These are phyloP conservation scores for Dermochelys coriacea DNA, from an alignment of 2,797 vertebrate species.

Conservation along the genomic window DNA sequence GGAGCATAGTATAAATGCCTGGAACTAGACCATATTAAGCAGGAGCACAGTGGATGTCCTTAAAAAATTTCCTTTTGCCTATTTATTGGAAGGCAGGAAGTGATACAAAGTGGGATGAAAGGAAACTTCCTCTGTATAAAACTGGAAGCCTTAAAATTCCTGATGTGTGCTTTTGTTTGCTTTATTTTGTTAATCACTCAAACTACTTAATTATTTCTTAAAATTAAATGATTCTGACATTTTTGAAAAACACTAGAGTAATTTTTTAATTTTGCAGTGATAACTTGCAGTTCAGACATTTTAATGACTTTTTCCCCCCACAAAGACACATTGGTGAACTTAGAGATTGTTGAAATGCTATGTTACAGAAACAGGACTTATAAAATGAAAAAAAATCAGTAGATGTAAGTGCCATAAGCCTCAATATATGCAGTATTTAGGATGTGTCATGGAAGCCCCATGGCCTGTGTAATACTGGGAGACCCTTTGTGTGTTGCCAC, in stretches of 20 bases:
- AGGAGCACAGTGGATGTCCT: neutral
- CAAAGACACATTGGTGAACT: neutral
- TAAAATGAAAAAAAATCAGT: slow-evolving; percentile 2
- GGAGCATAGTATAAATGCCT: too few relatives aligned
- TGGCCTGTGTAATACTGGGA: too few relatives aligned
- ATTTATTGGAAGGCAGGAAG: slow-evolving; percentile 73
- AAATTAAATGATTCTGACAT: slow-evolving; percentile 53
- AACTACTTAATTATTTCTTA: slow-evolving; percentile 48
- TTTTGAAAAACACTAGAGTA: slow-evolving; percentile 56
- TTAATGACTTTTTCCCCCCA: neutral
- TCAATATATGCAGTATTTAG: neutral
- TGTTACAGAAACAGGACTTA: slow-evolving; percentile 24
- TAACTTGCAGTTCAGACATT: neutral
- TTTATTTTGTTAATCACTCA: slow-evolving; percentile 32
- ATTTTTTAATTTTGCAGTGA: slow-evolving; percentile 34
- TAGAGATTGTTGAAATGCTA: neutral
- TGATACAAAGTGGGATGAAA: slow-evolving; percentile 71
- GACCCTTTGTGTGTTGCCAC: neutral
- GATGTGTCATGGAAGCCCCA: neutral
- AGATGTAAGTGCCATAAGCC: too few relatives aligned
- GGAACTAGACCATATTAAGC: neutral
- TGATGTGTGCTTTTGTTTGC: slow-evolving; percentile 50
- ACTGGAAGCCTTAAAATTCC: slow-evolving; percentile 21
- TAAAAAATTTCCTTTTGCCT: slow-evolving; percentile 65
- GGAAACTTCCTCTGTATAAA: slow-evolving; percentile 54